Percentiles rank a stretch among this genome's conserved stretches.
These are phyloP conservation scores for Zaprionus africanus DNA, from an alignment of 1,140 invertebrate species.

Conservation along the genomic window DNA sequence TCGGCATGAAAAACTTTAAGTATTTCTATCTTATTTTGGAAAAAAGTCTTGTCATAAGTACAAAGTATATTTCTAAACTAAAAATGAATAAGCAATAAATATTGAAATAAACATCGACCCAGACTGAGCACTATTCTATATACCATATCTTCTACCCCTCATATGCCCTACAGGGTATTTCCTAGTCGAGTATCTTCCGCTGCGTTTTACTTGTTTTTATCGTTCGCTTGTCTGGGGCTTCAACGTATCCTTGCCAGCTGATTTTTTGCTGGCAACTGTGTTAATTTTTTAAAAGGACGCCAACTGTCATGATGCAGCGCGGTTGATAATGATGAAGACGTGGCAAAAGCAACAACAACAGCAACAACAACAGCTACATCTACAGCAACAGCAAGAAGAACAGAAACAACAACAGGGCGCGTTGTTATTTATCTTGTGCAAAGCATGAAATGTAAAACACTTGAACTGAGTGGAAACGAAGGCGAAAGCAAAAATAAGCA, in stretches of 20 bases:
- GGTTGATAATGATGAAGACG: conserved; percentile 70
- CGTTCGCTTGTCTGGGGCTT: too few relatives aligned
- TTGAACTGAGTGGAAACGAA: conserved; percentile 76
- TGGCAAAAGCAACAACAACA: conserved; percentile 23
- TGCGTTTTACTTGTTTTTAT: too few relatives aligned
- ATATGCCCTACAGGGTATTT: too few relatives aligned
- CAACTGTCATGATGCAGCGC: conserved; percentile 66
- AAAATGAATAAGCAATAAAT: too few relatives aligned
- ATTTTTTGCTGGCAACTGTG: conserved; percentile 56
- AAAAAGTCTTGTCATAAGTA: too few relatives aligned
- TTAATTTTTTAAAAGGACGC: conserved; percentile 75
- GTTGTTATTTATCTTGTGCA: conserved; percentile 49
- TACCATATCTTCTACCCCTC: too few relatives aligned
- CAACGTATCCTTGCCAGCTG: conserved; percentile 27
- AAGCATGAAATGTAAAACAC: conserved; percentile 74
- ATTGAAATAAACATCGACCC: too few relatives aligned
- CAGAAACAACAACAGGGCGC: conserved; percentile 10
- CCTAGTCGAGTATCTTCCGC: too few relatives aligned
- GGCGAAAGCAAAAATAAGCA: conserved; percentile 68
- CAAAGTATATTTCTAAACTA: too few relatives aligned
- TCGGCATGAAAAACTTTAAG: too few relatives aligned
- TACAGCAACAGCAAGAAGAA: not conserved
- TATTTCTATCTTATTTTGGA: too few relatives aligned
- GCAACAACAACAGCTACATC: not conserved
- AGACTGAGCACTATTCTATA: too few relatives aligned